Evolutionary conservation across 2,888 invertebrate genomes (phyloP), one percentile per base, ranked within the genome.

Genomic region (Crioceris asparagi): DNA sequence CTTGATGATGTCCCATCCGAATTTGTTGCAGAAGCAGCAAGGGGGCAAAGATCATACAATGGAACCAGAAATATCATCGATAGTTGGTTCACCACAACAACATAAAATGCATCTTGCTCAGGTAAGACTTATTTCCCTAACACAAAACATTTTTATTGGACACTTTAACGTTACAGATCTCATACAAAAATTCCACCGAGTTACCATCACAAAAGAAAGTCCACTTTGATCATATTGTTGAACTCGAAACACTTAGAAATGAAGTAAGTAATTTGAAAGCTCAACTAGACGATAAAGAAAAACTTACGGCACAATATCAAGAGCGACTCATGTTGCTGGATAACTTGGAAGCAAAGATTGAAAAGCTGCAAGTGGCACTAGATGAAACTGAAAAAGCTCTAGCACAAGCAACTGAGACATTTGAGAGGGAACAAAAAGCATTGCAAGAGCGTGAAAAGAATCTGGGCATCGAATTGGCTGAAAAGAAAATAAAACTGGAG

Each of bases 221-320:
- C 6, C 63, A 58, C 41, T 73, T 72, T 47, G 71, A 72, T 48
- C 63, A 58, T 41, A 72, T 72, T 47, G 71, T 71, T 48, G 78
- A 79, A 50, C 23, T 38, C 15, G 38, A 41, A 17, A 29, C 21
- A 17, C 32, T 52, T 74, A 38, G 65, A 18, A 39, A 32, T n/a
- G 37, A 70, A 7, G 66, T 71, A 1, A 59, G 35, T 10, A 17
- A 36, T 15, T 52, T 79, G 31, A 73, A 74, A 47, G 69, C 70
- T 35, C 73, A 72, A 42, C 49, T 80, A 25, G 71, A 72, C 17
- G 68, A 69, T 46, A 79, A 77, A 53, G 74, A 74, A 41, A 57
- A 62, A 30, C 61, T 65, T 17, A 66, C 77, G 8, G 65, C 68
- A 30, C 74, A 77, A 21, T 71, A 75, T 37, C 75, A 78, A 47